Conservation (phyloP, 2,888 invertebrate species). For the Melieria crassipennis region DNA sequence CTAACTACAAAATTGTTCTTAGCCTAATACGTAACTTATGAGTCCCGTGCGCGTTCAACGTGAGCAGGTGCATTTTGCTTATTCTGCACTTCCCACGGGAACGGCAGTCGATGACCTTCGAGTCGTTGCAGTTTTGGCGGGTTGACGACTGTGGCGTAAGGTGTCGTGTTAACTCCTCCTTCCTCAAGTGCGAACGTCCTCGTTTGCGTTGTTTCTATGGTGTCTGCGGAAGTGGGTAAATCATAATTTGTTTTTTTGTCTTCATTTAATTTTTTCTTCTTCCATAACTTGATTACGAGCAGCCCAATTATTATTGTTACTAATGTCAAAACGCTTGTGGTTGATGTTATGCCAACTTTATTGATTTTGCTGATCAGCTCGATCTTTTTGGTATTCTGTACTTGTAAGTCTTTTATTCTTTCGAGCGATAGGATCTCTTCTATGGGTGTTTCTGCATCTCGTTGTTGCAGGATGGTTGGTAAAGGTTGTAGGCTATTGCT, state of each 20-base stretch:
- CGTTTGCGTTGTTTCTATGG: not conserved
- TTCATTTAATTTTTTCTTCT: not conserved
- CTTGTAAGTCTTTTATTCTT: not conserved
- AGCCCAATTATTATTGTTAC: not conserved
- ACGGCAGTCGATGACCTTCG: too few species aligned
- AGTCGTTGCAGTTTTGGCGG: too few species aligned
- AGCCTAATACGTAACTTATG: too few species aligned
- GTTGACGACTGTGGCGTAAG: too few species aligned
- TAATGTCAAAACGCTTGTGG: not conserved
- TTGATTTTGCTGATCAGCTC: slow-evolving; percentile 2
- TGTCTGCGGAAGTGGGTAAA: too few species aligned
- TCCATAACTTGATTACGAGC: not conserved
- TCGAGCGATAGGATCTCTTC: not conserved
- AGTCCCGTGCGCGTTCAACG: too few species aligned
- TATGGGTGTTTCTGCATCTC: not conserved
- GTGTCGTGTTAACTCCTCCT: slow-evolving; percentile 6
- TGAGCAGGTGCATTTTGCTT: too few species aligned
- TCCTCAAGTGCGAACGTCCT: not conserved
- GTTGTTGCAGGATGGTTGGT: slow-evolving; percentile 3
- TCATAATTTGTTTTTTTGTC: not conserved
- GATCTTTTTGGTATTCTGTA: not conserved
- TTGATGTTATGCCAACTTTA: not conserved
- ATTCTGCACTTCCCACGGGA: too few species aligned
- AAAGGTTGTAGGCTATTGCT: slow-evolving; percentile 5
- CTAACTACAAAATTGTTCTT: too few species aligned